Percentiles rank a stretch among this genome's conserved stretches.
phyloP scores from a whole-genome alignment of 1,140 invertebrate species.

The Coelopa frigida region DNA sequence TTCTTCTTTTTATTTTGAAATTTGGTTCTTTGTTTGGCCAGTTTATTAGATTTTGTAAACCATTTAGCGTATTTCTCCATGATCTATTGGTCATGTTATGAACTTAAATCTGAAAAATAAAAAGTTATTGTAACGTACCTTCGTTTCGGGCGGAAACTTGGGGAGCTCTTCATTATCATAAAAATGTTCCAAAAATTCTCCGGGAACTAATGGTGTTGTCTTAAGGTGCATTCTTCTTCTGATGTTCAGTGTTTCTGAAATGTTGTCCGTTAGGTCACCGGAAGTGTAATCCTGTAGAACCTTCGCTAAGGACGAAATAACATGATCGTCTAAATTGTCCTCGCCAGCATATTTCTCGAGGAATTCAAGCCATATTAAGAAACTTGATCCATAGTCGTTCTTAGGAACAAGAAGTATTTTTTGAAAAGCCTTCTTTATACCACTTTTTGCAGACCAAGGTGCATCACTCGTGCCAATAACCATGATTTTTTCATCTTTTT shows the following conservation, averaged over 20 bases:
- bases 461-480: slow-evolving; percentile 55
- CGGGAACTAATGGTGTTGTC: slow-evolving; percentile 19
- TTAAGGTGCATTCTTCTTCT: slow-evolving; percentile 26
- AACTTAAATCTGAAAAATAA: not conserved
- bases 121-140: slow-evolving; percentile 6
- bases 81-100: slow-evolving; percentile 5
- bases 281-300: slow-evolving; percentile 58
- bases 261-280: slow-evolving; percentile 49
- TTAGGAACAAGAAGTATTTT: slow-evolving; percentile 41
- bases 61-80: slow-evolving; percentile 13
- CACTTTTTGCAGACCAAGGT: slow-evolving; percentile 49
- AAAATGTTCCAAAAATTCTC: slow-evolving; percentile 33
- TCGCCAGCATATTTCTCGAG: slow-evolving; percentile 52
- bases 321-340: slow-evolving; percentile 46
- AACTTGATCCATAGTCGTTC: slow-evolving; percentile 61
- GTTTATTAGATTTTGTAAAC: slow-evolving; percentile 12
- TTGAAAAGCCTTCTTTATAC: slow-evolving; percentile 46
- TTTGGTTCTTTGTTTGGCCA: slow-evolving; percentile 3
- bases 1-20: slow-evolving; percentile 8
- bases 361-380: slow-evolving; percentile 54
- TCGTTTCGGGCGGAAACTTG: slow-evolving; percentile 27
- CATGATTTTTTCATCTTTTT: slow-evolving; percentile 53
- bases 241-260: slow-evolving; percentile 39
- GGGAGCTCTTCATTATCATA: slow-evolving; percentile 21
- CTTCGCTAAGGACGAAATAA: slow-evolving; percentile 58